Evolutionary conservation across 2,113 vertebrate species (phyloP).

Genomic region (Bos taurus): ARS-UCD2.0 NC_037333.1:25869001-25869500

Average conservation of each 20-base stretch:
- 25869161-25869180: not conserved
- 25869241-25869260: not conserved
- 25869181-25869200: not conserved
- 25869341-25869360: not conserved
- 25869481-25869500: not conserved
- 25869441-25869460: not conserved
- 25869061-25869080: not conserved
- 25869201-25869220: not conserved
- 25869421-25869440: not conserved
- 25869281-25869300: not conserved
- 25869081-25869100: not conserved
- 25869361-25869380: not conserved
- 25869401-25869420: not conserved
- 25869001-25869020: not conserved
- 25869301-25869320: not conserved
- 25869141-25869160: not conserved
- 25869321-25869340: not conserved
- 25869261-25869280: not conserved
- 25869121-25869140: not conserved
- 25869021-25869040: not conserved
- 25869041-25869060: not conserved
- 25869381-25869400: not conserved
- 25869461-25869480: not conserved
- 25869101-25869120: not conserved
- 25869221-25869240: not conserved